Evolutionary conservation across 2,113 vertebrate species (phyloP).

Genomic region (Rhabdomys dilectus): DNA sequence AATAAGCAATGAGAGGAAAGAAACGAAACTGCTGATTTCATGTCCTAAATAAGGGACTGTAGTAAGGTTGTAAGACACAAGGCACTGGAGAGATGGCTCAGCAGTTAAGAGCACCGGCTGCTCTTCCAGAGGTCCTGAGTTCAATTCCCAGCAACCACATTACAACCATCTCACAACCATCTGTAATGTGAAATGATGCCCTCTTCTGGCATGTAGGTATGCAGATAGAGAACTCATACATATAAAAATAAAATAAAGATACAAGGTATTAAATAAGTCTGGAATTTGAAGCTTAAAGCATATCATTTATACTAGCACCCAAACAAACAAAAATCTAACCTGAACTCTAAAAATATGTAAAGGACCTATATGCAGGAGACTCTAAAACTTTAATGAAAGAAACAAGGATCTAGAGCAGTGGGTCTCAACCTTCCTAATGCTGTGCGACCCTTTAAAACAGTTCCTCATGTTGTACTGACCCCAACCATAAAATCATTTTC

Average conservation of each 20-base stretch:
- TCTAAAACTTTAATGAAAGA: background rate
- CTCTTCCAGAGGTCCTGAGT: too few relatives aligned
- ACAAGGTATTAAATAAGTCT: constrained; percentile 28
- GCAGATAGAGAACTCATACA: too few relatives aligned
- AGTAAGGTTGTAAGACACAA: constrained; percentile 21
- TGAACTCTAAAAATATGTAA: constrained; percentile 16
- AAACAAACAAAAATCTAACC: background rate
- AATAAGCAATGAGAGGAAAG: constrained; percentile 15
- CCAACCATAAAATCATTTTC: too few relatives aligned
- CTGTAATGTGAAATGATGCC: too few relatives aligned
- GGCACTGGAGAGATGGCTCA: too few relatives aligned
- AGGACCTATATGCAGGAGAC: background rate
- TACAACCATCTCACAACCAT: too few relatives aligned
- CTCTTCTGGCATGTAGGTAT: too few relatives aligned
- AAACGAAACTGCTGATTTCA: background rate
- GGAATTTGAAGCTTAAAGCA: background rate
- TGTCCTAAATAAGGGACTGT: background rate
- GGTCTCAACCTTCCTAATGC: background rate
- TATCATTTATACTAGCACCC: background rate
- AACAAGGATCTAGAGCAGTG: background rate
- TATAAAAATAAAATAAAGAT: background rate
- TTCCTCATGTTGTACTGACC: background rate
- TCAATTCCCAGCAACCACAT: too few relatives aligned
- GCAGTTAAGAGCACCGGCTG: too few relatives aligned
- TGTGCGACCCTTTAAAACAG: background rate